Percentiles rank a stretch among this genome's conserved stretches.
These are phyloP conservation scores for Clepsis dumicolana DNA, from an alignment of 2,888 invertebrate species.

Conservation along the genomic window DNA sequence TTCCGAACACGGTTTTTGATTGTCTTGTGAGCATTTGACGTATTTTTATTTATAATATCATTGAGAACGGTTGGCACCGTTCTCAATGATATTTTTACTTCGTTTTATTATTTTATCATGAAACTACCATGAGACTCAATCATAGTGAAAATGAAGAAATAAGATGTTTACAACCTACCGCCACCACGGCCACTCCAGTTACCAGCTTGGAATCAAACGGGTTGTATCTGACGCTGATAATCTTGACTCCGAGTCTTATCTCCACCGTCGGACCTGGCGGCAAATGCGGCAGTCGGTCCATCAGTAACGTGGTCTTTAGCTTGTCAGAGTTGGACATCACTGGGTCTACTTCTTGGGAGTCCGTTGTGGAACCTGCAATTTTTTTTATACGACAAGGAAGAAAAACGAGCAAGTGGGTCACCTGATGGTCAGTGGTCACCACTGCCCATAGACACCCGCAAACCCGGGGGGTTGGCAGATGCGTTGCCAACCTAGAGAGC, in stretches of 20 bases:
- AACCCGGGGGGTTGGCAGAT: too few relatives aligned
- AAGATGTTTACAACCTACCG: slow-evolving; percentile 59
- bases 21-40: too few relatives aligned
- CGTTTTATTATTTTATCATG: too few relatives aligned
- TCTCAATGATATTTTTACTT: too few relatives aligned
- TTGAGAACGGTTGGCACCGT: too few relatives aligned
- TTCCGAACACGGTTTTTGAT: too few relatives aligned
- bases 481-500: too few relatives aligned
- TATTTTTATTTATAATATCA: too few relatives aligned
- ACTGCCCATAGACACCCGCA: too few relatives aligned
- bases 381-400: neutral
- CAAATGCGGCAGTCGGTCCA: slow-evolving; percentile 73
- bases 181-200: slow-evolving; percentile 66
- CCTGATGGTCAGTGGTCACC: too few relatives aligned
- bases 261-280: slow-evolving; percentile 59
- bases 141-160: too few relatives aligned
- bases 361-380: slow-evolving; percentile 52
- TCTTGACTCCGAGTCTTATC: slow-evolving; percentile 61
- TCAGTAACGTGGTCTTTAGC: slow-evolving; percentile 81
- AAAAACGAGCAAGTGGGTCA: neutral
- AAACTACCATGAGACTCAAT: too few relatives aligned
- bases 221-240: slow-evolving; percentile 68
- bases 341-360: slow-evolving; percentile 70
- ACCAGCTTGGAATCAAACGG: slow-evolving; percentile 66
- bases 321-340: slow-evolving; percentile 80